Conservation (phyloP, 1,140 invertebrate species). For the Drosophila bipectinata region DNA sequence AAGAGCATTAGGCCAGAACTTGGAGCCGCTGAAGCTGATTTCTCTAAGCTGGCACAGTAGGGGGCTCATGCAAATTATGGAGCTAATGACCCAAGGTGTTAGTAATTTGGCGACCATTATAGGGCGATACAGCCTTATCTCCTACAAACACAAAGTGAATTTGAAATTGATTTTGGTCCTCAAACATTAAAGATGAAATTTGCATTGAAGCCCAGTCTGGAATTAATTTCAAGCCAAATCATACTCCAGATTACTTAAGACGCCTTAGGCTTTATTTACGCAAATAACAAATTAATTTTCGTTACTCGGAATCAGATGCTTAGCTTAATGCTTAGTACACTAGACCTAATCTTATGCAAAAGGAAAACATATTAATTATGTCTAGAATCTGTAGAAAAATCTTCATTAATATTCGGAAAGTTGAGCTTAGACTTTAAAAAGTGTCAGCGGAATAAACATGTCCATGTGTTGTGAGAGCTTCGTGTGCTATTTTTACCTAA, state of each 20-base stretch:
- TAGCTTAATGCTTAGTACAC: conserved; percentile 57
- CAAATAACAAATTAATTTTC: conserved; percentile 46
- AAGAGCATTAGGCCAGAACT: conserved; percentile 24
- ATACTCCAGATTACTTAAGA: conserved; percentile 36
- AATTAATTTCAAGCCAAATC: not conserved
- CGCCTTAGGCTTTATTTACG: conserved; percentile 74
- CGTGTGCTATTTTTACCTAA: conserved; percentile 50
- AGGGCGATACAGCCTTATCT: not conserved
- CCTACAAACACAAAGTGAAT: not conserved
- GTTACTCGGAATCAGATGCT: conserved; percentile 55
- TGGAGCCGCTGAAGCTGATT: not conserved
- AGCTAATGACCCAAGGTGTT: conserved; percentile 5
- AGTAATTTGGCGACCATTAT: conserved; percentile 3
- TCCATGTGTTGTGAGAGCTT: conserved; percentile 9
- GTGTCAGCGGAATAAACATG: conserved; percentile 33
- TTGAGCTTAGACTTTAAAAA: conserved; percentile 36
- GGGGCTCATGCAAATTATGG: not conserved
- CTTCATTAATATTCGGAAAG: conserved; percentile 11
- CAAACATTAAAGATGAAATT: no score
- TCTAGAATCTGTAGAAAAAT: conserved; percentile 60
- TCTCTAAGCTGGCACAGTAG: not conserved
- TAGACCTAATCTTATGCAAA: conserved; percentile 39
- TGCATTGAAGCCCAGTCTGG: not conserved
- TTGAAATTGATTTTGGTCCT: not conserved
- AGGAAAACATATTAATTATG: conserved; percentile 24